Evolutionary conservation across 2,888 invertebrate genomes (phyloP).

Genomic region (Xestia ashworthii): DNA sequence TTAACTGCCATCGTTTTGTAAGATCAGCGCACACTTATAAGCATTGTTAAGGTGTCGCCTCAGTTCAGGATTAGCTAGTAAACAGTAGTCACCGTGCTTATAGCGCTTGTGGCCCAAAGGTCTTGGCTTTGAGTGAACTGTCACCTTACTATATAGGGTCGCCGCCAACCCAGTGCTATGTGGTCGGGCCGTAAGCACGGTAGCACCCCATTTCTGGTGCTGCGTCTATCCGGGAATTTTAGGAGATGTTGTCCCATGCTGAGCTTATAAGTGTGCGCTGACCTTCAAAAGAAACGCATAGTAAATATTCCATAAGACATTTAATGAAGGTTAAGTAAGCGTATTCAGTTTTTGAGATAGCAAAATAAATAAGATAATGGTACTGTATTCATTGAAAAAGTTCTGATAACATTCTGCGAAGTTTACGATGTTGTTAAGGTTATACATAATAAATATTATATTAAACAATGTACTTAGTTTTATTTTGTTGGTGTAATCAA

Average conservation of each 20-base stretch:
- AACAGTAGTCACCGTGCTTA: neutral
- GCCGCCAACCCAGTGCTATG: neutral
- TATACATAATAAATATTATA: neutral
- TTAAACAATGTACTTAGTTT: too few species aligned
- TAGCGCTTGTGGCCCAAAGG: neutral
- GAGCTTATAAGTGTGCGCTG: neutral
- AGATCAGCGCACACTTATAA: neutral
- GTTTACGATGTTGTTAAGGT: conserved; percentile 1
- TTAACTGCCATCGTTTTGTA: neutral
- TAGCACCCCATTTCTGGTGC: neutral
- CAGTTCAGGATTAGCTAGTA: neutral
- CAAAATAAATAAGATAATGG: conserved; percentile 1
- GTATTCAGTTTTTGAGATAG: conserved; percentile 13
- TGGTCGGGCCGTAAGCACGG: neutral
- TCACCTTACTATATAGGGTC: neutral
- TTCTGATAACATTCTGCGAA: conserved; percentile 19
- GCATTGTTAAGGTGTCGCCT: neutral
- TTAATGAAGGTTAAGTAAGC: conserved; percentile 10
- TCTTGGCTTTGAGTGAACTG: neutral
- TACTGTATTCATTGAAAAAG: conserved; percentile 24
- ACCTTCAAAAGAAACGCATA: neutral
- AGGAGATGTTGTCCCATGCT: neutral
- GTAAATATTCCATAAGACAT: conserved; percentile 13
- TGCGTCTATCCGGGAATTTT: neutral
- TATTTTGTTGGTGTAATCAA: neutral